Base-by-base conservation (phyloP, 1,140 invertebrate genomes). In the Asbolus verrucosus region DNA sequence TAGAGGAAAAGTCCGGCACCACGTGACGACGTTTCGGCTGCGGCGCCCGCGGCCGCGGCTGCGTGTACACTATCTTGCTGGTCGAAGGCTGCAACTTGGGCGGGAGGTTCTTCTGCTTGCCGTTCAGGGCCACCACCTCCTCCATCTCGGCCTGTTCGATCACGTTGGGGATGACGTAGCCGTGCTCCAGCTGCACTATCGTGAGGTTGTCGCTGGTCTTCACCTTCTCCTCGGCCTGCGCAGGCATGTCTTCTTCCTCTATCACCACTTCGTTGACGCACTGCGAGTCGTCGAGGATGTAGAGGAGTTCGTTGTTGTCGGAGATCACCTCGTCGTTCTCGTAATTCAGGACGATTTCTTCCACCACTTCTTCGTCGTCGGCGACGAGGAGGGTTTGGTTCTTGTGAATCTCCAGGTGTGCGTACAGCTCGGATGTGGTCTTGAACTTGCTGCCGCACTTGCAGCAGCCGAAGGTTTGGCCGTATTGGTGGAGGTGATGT, bases 1-100 rank as follows among this genome's bases (percentile, higher is more conserved):
- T 76, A 0, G 79, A 74, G 0, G 80, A 80, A 66, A 81, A 81
- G 68, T 81, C 78, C 1, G 80, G 80, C 2, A 80, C 73, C 24
- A 76, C 78, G 39, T 80, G 79, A 0, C 77, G 69, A 33, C 73
- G 72, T 36, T 71, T 76, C 1, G 75, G 71, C 27, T 72, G 67
- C 6, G 70, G 41, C 21, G 70, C 41, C 30, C 74, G 69, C 6
- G 71, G 43, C 60, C 71, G 73, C 6, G 75, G 69, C 4, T 60
- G 33, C 6, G 61, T 24, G 27, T 70, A 70, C 3, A 54, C 5
- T 1, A 67, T 62, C 16, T 43, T 71, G 38, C 61, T 67, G 11
- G 73, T 69, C 2, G 62, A 59, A 14, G 65, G 63, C 30, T 73
- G 59, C 8, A 27, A 11, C 21, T 63, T 65, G 6, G 31, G 11